Evolutionary conservation across 2,113 vertebrate species (phyloP), one percentile per base, ranked within the genome.

Genomic region (Trogon surrucura): DNA sequence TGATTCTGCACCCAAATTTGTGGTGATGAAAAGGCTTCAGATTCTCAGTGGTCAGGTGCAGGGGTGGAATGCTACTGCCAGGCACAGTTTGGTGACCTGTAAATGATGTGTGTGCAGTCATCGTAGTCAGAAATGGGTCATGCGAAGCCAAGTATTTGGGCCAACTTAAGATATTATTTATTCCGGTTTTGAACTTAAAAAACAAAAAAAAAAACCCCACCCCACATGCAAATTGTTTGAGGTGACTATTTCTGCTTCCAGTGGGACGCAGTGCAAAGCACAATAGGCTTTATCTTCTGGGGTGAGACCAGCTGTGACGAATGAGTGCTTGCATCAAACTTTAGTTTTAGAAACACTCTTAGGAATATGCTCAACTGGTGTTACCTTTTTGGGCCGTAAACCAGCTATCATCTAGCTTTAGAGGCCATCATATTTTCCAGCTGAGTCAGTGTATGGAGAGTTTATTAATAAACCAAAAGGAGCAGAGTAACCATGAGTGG

Each of bases 381-480:
- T 78, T 80, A 77, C 62, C 26, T 92, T 88, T 93, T 89, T 94
- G 61, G 61, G 48, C 57, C 38, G 10, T 38, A 67, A 50, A 72
- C 25, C 29, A 9, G 21, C 81, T 84, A 54, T 91, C 51, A 77
- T 77, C 88, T 67, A 36, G 23, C 78, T 73, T 89, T 54, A 53
- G 56, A 53, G 58, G 44, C 81, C 21, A 23, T 80, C 95, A 67
- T 95, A 80, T 89, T 85, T 93, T 90, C 69, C 80, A 74, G 70
- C 89, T 80, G 93, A 92, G 67, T 90, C 91, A 58, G 23, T 83
- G 57, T 78, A 1, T 91, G 29, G 23, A 20, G 44, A 80, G 74
- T 25, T 83, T 92, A 94, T 88, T 93, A 87, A 86, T 92, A 80
- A 91, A 75, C 96, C 78, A 93, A 78, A 81, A 85, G 56, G 58